A percentile compares a stretch with the other conserved stretches of the same genome.
These are phyloP conservation scores for Phocoena phocoena DNA, from an alignment of 2,113 vertebrate species.

Conservation along the genomic window DNA sequence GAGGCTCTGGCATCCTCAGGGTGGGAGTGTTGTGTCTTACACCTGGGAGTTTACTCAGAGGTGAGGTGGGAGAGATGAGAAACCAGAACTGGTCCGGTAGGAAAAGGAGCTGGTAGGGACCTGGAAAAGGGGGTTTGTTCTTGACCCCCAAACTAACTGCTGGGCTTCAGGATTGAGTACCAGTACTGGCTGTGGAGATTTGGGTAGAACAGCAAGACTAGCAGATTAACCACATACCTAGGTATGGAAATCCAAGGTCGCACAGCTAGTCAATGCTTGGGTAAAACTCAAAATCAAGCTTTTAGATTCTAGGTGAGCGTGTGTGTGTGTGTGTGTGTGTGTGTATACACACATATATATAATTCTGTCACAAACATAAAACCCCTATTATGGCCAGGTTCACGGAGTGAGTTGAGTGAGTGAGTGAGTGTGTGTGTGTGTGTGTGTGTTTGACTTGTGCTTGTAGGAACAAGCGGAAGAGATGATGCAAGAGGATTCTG, in stretches of 20 bases:
- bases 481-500: neutral
- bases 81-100: neutral
- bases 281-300: neutral
- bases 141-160: neutral
- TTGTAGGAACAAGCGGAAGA: neutral
- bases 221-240: neutral
- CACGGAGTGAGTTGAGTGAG: too few relatives aligned
- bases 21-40: neutral
- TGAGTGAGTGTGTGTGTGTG: neutral
- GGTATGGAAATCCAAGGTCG: neutral
- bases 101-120: neutral
- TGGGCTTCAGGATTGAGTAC: neutral
- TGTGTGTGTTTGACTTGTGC: neutral
- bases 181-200: neutral
- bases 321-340: too few relatives aligned
- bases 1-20: neutral
- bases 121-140: neutral
- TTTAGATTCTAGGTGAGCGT: neutral
- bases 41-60: neutral
- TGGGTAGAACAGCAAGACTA: neutral
- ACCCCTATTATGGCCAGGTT: neutral
- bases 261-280: neutral
- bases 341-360: neutral
- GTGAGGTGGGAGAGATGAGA: neutral
- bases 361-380: neutral